Evolutionary conservation across 2,888 invertebrate genomes (phyloP), one percentile per base, ranked within the genome.

Genomic region (Caradrina kadenii): DNA sequence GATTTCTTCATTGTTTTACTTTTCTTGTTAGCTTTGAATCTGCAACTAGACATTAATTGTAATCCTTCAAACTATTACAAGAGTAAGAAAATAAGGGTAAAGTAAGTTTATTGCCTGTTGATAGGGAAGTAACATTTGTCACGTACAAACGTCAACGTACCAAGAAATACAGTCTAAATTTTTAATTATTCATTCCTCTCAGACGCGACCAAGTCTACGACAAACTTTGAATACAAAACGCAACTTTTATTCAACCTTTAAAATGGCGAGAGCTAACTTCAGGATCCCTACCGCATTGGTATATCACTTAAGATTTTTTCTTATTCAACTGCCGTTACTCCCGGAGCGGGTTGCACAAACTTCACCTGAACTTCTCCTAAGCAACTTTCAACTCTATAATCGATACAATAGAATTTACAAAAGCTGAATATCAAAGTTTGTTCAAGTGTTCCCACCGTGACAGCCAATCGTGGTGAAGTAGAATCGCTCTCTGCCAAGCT

Each of bases 241-340:
- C 68, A 69, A 74, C 56, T 73, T 73, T 79, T 76, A 74, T 70
- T 75, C 71, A 82, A 74, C 73, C 54, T 75, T 74, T 71, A 71
- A 82, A 76, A 79, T 62, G 67, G 64, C 63, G 31, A 66, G 73
- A 68, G 63, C 61, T 58, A 76, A 82, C 68, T 71, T 78, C 19
- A 21, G 59, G 78, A 78, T 78, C 73, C 79, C 72, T 52, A 63
- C 78, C 74, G 70, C 76, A 78, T 67, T 71, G 76, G 79, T 84
- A 86, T 85, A 87, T 88, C 86, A 87, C 88, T 88, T 88, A 86
- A 84, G 80, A 81, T 79, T 86, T 85, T 87, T 88, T 87, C 85
- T 86, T 88, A 87, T 88, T 89, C 88, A 87, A 84, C 83, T 81
- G 84, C 77, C 74, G 84, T 83, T 86, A 86, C 80, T 87, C 81